Evolutionary conservation across 2,113 vertebrate genomes (phyloP).

Genomic region (Callaeas wilsoni): DNA sequence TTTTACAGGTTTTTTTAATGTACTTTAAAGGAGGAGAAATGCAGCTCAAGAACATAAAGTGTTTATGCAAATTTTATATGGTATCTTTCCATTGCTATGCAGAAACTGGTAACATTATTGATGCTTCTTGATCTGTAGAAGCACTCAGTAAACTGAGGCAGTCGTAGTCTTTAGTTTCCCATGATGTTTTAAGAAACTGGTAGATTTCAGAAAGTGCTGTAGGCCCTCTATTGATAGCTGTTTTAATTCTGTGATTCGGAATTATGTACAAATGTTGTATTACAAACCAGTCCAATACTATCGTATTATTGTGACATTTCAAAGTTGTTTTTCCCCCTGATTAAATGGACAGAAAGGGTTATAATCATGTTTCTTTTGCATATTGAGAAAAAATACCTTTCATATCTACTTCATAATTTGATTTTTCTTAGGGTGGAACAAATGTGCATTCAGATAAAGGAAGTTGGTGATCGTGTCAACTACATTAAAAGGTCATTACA

Average conservation of each 20-base stretch:
- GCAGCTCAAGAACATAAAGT: not conserved
- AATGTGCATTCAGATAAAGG: conserved; percentile 96
- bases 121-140: not conserved
- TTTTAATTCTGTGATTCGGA: not conserved
- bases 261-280: not conserved
- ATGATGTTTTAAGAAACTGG: not conserved
- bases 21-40: not conserved
- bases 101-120: not conserved
- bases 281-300: not conserved
- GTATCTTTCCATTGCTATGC: not conserved
- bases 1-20: not conserved
- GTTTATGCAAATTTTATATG: not conserved
- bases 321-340: not conserved
- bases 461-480: conserved; percentile 96
- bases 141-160: not conserved
- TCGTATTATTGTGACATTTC: not conserved
- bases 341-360: not conserved
- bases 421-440: conserved; percentile 86
- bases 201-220: not conserved
- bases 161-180: not conserved
- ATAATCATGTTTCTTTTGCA: not conserved
- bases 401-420: not conserved
- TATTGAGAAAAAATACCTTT: not conserved
- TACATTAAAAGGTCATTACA: conserved; percentile 96
- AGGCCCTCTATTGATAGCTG: not conserved